Percentiles rank a stretch among this genome's conserved stretches.
Conservation (phyloP, 2,113 vertebrate genomes). For the Oceanites oceanicus region DNA sequence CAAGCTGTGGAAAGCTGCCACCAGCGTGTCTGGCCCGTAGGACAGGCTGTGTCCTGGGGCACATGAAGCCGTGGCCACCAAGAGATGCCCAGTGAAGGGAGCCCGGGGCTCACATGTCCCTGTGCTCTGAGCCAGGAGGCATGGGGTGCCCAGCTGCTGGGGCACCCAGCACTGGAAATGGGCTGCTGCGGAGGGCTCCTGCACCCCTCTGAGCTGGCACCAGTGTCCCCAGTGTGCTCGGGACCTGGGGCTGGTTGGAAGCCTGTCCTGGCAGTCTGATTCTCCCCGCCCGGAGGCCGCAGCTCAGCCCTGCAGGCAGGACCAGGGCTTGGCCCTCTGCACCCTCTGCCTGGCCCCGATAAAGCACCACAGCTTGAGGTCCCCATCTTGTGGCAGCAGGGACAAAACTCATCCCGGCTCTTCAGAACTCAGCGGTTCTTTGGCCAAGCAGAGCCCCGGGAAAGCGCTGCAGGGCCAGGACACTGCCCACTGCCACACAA, state of each 20-base stretch:
- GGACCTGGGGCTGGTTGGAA: not conserved
- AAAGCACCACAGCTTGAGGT: not conserved
- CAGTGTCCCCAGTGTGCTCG: not conserved
- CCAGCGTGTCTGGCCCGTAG: fast-evolving
- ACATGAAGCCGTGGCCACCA: fast-evolving
- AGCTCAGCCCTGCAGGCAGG: not conserved
- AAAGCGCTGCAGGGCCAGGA: not conserved
- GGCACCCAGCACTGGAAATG: not conserved
- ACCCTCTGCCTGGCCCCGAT: not conserved
- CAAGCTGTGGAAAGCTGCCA: not conserved
- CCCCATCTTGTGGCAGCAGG: conserved; percentile 53
- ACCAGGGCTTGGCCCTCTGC: not conserved
- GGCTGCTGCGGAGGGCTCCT: not conserved
- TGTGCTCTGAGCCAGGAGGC: not conserved
- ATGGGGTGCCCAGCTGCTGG: not conserved
- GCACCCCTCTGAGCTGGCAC: not conserved
- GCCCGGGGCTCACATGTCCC: not conserved
- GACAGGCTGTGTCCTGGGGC: not conserved
- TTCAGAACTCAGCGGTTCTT: fast-evolving
- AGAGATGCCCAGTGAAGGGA: not conserved
- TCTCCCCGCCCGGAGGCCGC: not conserved
- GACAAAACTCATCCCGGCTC: not conserved
- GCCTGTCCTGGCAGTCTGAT: not conserved
- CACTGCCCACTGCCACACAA: fast-evolving
- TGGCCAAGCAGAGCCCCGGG: not conserved